phyloP scores from a whole-genome alignment of 2,888 invertebrate genomes.

The Esperia sulphurella region DNA sequence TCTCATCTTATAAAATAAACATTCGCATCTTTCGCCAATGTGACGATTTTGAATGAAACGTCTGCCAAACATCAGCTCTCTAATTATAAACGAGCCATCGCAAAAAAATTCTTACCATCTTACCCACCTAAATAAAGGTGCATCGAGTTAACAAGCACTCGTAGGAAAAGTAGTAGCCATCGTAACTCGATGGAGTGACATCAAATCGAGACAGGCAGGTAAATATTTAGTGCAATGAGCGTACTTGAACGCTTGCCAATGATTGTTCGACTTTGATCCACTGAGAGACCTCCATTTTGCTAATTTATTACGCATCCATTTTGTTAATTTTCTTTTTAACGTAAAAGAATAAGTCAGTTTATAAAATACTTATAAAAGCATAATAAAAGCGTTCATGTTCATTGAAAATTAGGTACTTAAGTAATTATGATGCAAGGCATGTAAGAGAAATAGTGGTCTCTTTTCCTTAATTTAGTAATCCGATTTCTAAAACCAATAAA shows the following conservation, averaged over 20 bases:
- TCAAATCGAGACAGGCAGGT: conserved; percentile 59
- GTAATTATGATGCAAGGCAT: conserved; percentile 43
- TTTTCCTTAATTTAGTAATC: conserved; percentile 34
- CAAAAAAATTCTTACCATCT: conserved; percentile 34
- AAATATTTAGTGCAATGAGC: conserved; percentile 66
- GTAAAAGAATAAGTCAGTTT: not conserved
- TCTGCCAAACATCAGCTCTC: conserved; percentile 53
- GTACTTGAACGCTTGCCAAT: conserved; percentile 70
- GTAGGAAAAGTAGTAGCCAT: conserved; percentile 24
- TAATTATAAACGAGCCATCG: conserved; percentile 54
- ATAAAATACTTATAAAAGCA: not conserved
- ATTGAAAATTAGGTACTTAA: too few species aligned
- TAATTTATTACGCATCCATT: conserved; percentile 6
- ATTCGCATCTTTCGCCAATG: conserved; percentile 38
- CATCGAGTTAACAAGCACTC: conserved; percentile 27
- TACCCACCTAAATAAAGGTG: conserved; percentile 46
- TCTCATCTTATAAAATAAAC: conserved; percentile 32
- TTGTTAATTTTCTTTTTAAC: conserved; percentile 5
- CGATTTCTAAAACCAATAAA: conserved; percentile 52
- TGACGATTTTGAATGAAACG: conserved; percentile 53
- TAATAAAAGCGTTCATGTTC: too few species aligned
- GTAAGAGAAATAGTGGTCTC: conserved; percentile 37
- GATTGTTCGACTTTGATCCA: conserved; percentile 68
- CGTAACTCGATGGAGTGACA: conserved; percentile 43
- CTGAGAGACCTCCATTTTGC: conserved; percentile 52